Evolutionary conservation across 2,113 vertebrate genomes (phyloP), one percentile per base, ranked within the genome.

Genomic region (Gobio gobio): DNA sequence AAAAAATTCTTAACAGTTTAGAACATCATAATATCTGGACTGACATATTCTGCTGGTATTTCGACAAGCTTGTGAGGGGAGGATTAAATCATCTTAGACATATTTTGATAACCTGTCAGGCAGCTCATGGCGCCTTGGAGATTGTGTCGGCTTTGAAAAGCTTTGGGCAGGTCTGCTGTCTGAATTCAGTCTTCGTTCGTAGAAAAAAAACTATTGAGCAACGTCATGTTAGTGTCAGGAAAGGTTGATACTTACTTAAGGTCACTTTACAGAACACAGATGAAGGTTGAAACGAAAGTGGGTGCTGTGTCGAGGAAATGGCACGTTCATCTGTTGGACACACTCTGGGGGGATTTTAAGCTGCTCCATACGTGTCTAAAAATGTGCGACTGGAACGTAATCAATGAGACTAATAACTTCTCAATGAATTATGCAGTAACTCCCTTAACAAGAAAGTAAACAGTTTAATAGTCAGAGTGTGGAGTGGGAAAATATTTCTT

Each of bases 71-170:
- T 49, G 64, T 89, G 83, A 88, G 75, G 54, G 79, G 36, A 58
- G 82, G 45, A 87, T 87, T 85, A 83, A 78, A 85, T 85, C 81
- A 86, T 89, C 66, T 86, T 59, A 24, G 85, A 87, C 83, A 89
- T 83, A 74, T 90, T 90, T 87, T 89, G 85, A 91, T 90, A 87
- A 87, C 68, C 83, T 89, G 90, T 92, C 89, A 85, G 83, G 40
- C 70, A 61, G 73, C 70, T 77, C 87, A 84, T 80, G 82, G 64
- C 20, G 64, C 85, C n/a, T 83, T 76, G 36, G 68, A 83, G 79
- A 80, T 88, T 68, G 81, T 86, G 72, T 83, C 85, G 73, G 87
- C 81, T 56, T 83, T 88, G 56, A 90, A 77, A 85, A 61, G 77
- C 81, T 88, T 88, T 81, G 64, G 86, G 82, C 83, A 80, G 66